Evolutionary conservation across 2,888 invertebrate species (phyloP).

Genomic region (Temnothorax rugatulus): DNA sequence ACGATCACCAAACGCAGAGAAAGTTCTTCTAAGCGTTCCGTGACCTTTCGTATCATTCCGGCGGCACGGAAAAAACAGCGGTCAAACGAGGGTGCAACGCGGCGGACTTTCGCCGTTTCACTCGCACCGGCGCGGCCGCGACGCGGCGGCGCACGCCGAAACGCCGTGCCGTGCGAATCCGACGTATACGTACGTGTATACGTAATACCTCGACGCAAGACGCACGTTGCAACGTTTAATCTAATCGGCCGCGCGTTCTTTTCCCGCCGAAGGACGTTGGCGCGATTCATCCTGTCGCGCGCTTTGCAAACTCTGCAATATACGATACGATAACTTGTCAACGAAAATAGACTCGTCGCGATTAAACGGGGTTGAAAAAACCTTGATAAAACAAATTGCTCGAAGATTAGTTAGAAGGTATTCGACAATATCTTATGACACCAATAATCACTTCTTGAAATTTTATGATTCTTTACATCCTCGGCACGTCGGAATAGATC

Average conservation of each 20-base stretch:
- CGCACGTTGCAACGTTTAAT: slow-evolving; percentile 41
- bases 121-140: slow-evolving; percentile 40
- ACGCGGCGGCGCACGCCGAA: neutral
- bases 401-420: neutral
- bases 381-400: neutral
- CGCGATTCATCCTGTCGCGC: slow-evolving; percentile 42
- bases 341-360: neutral
- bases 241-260: slow-evolving; percentile 45
- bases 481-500: neutral
- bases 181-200: neutral
- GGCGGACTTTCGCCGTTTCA: slow-evolving; percentile 56
- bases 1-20: slow-evolving; percentile 62
- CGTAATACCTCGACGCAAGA: slow-evolving; percentile 27
- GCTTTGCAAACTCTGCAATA: slow-evolving; percentile 6
- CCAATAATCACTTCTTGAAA: neutral
- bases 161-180: slow-evolving; percentile 31
- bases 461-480: neutral
- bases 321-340: neutral
- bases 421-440: neutral
- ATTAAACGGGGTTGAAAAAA: neutral
- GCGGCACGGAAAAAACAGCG: slow-evolving; percentile 46
- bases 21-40: slow-evolving; percentile 63
- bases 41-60: slow-evolving; percentile 63
- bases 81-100: slow-evolving; percentile 53
- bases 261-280: slow-evolving; percentile 41